Percentiles rank a stretch among this genome's conserved stretches.
These are phyloP conservation scores for Echinops telfairi DNA, from an alignment of 2,113 vertebrate genomes.

Conservation along the genomic window DNA sequence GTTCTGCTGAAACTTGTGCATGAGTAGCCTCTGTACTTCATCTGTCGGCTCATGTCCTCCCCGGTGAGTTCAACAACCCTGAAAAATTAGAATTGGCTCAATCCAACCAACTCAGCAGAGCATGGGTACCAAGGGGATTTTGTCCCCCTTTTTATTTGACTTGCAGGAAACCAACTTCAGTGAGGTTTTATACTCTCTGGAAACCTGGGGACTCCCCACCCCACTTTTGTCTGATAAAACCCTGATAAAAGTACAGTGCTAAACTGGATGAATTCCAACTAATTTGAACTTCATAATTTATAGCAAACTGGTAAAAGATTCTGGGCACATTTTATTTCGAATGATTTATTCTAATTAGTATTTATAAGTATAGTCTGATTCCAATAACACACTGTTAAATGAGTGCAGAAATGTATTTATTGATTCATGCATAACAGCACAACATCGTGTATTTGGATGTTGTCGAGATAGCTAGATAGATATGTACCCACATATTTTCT, in stretches of 20 bases:
- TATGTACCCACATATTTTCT: constrained; percentile 56
- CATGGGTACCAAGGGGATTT: constrained; percentile 23
- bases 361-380: constrained; percentile 67
- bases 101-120: constrained; percentile 68
- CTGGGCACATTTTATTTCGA: constrained; percentile 58
- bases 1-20: constrained; percentile 12
- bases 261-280: constrained; percentile 68
- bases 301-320: not conserved
- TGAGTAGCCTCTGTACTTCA: not conserved
- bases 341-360: constrained; percentile 80
- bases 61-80: constrained; percentile 70
- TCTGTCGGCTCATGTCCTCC: constrained; percentile 66
- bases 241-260: constrained; percentile 59
- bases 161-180: constrained; percentile 71
- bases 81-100: constrained; percentile 66
- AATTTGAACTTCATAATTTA: constrained; percentile 58
- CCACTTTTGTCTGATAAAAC: constrained; percentile 55
- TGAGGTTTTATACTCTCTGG: constrained; percentile 73
- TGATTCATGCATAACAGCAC: constrained; percentile 70
- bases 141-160: constrained; percentile 27
- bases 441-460: constrained; percentile 66
- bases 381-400: constrained; percentile 63
- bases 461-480: constrained; percentile 24
- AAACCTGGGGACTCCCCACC: constrained; percentile 21
- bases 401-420: constrained; percentile 75